Evolutionary conservation across 2,113 vertebrate species (phyloP).

Genomic region (Mormoops blainvillei): DNA sequence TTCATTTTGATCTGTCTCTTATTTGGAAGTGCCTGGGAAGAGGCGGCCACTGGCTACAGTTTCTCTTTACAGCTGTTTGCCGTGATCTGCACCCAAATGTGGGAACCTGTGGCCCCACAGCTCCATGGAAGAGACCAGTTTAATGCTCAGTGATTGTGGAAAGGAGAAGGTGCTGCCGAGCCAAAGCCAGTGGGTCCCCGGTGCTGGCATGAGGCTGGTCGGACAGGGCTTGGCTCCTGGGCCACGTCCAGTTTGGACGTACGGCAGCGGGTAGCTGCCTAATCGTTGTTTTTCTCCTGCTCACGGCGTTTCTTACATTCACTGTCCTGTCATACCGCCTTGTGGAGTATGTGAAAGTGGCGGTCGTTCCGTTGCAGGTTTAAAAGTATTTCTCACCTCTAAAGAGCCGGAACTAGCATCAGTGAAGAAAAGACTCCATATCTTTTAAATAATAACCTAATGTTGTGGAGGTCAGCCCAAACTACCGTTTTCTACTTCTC

Average conservation of each 20-base stretch:
- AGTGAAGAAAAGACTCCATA: neutral
- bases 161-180: neutral
- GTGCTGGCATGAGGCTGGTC: neutral
- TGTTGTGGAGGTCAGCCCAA: neutral
- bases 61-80: neutral
- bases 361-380: neutral
- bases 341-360: neutral
- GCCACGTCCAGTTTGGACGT: neutral
- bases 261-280: neutral
- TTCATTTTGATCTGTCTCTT: neutral
- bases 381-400: neutral
- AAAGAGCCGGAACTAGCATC: neutral
- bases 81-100: neutral
- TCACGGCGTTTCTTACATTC: neutral
- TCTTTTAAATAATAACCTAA: neutral
- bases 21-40: conserved; percentile 32
- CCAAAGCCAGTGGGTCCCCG: neutral
- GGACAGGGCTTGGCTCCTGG: neutral
- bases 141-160: neutral
- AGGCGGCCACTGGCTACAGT: neutral
- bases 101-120: neutral
- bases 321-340: neutral
- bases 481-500: neutral
- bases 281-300: neutral
- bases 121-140: neutral